Percentiles rank a stretch among this genome's conserved stretches.
Evolutionary conservation across 2,888 invertebrate genomes (phyloP).

Genomic region (Drosophila cognata): DNA sequence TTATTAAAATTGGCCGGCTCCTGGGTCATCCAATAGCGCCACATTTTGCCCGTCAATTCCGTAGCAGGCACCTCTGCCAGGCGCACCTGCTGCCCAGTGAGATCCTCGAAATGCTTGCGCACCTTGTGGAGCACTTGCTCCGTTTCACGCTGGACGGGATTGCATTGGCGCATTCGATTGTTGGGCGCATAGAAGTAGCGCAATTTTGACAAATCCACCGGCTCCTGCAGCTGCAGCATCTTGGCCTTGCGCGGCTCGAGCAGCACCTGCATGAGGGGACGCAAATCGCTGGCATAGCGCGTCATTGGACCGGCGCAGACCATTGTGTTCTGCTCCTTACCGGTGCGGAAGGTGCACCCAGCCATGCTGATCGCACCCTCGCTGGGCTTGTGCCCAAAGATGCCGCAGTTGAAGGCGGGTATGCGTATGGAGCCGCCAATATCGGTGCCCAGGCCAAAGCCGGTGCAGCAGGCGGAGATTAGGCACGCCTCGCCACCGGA

Average conservation of each 20-base stretch:
- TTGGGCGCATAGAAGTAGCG: conserved; percentile 91
- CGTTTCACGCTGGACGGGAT: conserved; percentile 89
- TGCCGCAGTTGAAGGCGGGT: conserved; percentile 93
- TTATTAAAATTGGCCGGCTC: conserved; percentile 88
- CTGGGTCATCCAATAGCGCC: conserved; percentile 91
- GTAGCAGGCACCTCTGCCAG: conserved; percentile 76
- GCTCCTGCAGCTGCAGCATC: conserved; percentile 87
- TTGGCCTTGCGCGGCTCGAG: conserved; percentile 86
- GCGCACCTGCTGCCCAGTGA: conserved; percentile 81
- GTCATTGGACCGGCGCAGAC: conserved; percentile 93
- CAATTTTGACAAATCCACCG: conserved; percentile 88
- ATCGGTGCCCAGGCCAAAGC: conserved; percentile 95
- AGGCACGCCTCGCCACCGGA: conserved; percentile 95
- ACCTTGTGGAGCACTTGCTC: conserved; percentile 87
- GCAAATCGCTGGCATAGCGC: conserved; percentile 91
- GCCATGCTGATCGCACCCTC: conserved; percentile 87
- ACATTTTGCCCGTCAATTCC: conserved; percentile 87
- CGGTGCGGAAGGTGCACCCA: conserved; percentile 90
- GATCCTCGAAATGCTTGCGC: conserved; percentile 84
- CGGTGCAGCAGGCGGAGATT: conserved; percentile 91
- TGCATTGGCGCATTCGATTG: conserved; percentile 90
- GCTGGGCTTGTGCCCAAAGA: conserved; percentile 93
- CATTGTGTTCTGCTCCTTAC: conserved; percentile 90
- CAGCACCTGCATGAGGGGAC: conserved; percentile 89
- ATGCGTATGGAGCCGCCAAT: conserved; percentile 98